These are phyloP conservation scores for Melanotaenia parkinsoni DNA, from an alignment of 2,797 vertebrate species.

Conservation along the genomic window DNA sequence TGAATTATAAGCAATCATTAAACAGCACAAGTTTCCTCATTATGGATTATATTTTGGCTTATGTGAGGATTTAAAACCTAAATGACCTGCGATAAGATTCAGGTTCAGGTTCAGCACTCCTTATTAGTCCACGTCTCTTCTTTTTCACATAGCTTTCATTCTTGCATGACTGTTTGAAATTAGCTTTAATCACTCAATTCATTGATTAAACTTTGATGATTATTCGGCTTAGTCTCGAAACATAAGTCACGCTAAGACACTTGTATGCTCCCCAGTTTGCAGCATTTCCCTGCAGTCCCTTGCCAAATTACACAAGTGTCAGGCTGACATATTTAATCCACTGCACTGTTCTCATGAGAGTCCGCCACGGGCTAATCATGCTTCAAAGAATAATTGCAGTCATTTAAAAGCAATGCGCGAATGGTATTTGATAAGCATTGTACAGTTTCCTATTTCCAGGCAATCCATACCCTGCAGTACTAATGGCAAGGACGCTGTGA, in stretches of 20 bases:
- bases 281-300: conserved; percentile 38
- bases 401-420: conserved; percentile 71
- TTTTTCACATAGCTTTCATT: conserved; percentile 27
- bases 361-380: conserved; percentile 60
- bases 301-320: conserved; percentile 56
- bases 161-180: conserved; percentile 27
- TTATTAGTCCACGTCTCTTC: conserved; percentile 47
- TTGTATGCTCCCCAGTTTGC: conserved; percentile 28
- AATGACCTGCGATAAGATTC: conserved; percentile 51
- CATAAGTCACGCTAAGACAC: conserved; percentile 39
- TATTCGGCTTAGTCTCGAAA: conserved; percentile 15
- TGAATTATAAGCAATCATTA: conserved; percentile 32
- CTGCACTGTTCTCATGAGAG: conserved; percentile 53
- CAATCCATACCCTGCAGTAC: conserved; percentile 28
- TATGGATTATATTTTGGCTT: conserved; percentile 56
- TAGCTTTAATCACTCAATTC: conserved; percentile 43
- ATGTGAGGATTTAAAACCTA: conserved; percentile 35
- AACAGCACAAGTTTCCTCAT: conserved; percentile 37
- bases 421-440: conserved; percentile 61
- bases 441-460: conserved; percentile 50
- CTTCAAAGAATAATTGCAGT: conserved; percentile 76
- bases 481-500: conserved; percentile 40
- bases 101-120: conserved; percentile 20
- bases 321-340: conserved; percentile 69
- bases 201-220: conserved; percentile 40